Evolutionary conservation across 2,113 vertebrate genomes (phyloP).

Genomic region (Andinoacara biseriatus): DNA sequence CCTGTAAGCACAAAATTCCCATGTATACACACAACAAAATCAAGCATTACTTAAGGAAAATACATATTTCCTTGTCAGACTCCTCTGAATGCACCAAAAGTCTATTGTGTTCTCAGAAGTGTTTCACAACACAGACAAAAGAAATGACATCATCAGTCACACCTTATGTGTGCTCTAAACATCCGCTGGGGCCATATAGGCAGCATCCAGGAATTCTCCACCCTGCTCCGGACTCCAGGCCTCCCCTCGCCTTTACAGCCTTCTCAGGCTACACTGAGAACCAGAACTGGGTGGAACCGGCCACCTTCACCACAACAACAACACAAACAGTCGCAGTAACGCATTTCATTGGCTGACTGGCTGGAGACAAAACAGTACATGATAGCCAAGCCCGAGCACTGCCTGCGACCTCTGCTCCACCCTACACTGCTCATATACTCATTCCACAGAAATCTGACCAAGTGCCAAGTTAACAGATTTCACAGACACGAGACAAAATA

Average conservation of each 20-base stretch:
- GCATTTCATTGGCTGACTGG: conserved; percentile 23
- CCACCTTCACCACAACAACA: conserved; percentile 64
- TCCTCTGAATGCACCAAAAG: conserved; percentile 34
- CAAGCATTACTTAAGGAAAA: conserved; percentile 34
- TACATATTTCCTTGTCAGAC: conserved; percentile 70
- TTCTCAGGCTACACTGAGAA: conserved; percentile 62
- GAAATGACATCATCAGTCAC: conserved; percentile 77
- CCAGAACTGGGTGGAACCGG: conserved; percentile 65
- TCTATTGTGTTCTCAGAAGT: conserved; percentile 71
- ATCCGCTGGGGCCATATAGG: conserved; percentile 70
- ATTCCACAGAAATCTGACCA: conserved; percentile 32
- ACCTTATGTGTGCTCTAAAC: conserved; percentile 79
- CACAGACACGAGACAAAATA: conserved; percentile 2
- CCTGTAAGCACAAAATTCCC: conserved; percentile 30
- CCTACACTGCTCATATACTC: conserved; percentile 47
- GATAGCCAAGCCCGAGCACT: conserved; percentile 44
- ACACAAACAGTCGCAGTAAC: conserved; percentile 56
- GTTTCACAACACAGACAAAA: conserved; percentile 75
- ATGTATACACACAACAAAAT: conserved; percentile 46
- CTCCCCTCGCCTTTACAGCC: conserved; percentile 38
- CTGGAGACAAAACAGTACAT: conserved; percentile 61
- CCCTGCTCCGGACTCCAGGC: conserved; percentile 62
- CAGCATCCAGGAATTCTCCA: conserved; percentile 81
- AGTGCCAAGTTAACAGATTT: conserved; percentile 25
- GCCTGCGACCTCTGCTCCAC: conserved; percentile 65